These are phyloP conservation scores for Mirza zaza DNA, from an alignment of 2,113 vertebrate species.

Conservation along the genomic window DNA sequence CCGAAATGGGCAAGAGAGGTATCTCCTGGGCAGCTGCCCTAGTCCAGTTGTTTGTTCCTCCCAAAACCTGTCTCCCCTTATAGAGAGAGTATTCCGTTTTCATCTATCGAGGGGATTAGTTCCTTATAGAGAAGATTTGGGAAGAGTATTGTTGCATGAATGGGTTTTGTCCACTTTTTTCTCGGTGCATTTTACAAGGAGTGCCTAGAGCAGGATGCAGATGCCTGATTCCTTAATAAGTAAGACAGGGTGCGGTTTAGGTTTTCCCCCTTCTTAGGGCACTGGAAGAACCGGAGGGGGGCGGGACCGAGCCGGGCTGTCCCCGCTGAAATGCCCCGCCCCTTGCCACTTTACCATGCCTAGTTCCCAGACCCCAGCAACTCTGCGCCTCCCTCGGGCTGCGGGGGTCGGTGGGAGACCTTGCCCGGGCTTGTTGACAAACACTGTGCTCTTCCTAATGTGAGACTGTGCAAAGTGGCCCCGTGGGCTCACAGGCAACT, in stretches of 20 bases:
- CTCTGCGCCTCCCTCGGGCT: neutral
- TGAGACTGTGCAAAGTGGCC: neutral
- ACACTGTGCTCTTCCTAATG: neutral
- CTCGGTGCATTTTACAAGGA: neutral
- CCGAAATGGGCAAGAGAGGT: neutral
- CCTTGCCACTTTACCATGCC: neutral
- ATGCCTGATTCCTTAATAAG: neutral
- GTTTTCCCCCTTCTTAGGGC: neutral
- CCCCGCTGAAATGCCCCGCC: neutral
- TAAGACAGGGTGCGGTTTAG: neutral
- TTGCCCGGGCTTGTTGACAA: neutral
- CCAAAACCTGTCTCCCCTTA: neutral
- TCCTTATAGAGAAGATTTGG: neutral
- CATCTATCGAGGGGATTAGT: neutral
- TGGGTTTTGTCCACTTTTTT: neutral
- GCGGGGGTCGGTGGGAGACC: neutral
- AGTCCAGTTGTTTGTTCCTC: neutral
- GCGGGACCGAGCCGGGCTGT: neutral
- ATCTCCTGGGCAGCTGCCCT: neutral
- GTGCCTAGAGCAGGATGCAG: neutral
- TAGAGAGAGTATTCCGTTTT: neutral
- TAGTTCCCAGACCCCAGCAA: neutral
- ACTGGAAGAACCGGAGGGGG: accelerated
- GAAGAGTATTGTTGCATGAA: neutral
- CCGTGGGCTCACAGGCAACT: neutral